Percentiles rank a stretch among this genome's conserved stretches.
phyloP scores from a whole-genome alignment of 2,113 vertebrate genomes.

The Riparia riparia region DNA sequence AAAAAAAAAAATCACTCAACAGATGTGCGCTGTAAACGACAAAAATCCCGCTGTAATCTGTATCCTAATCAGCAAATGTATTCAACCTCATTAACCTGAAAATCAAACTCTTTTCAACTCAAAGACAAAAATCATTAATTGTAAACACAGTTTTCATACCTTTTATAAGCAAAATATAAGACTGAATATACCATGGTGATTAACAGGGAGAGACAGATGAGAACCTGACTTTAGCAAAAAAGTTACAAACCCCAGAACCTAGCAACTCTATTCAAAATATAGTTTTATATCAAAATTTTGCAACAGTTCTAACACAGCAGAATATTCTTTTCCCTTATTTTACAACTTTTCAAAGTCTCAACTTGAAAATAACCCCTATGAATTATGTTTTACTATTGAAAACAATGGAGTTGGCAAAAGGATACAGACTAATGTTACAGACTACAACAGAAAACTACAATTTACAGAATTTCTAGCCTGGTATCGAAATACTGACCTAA shows the following conservation, averaged over 20 bases:
- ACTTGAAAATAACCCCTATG: background rate
- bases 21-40: accelerated
- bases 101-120: background rate
- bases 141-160: background rate
- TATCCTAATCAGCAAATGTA: background rate
- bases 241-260: background rate
- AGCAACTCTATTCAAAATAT: background rate
- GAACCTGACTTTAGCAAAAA: background rate
- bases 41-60: background rate
- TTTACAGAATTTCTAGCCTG: background rate
- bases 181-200: background rate
- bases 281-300: background rate
- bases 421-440: background rate
- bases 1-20: background rate
- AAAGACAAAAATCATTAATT: background rate
- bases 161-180: background rate
- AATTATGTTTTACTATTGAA: background rate
- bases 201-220: background rate
- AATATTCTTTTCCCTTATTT: background rate
- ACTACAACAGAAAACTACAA: background rate
- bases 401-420: background rate
- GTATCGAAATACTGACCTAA: background rate
- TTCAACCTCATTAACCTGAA: background rate
- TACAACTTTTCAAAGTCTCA: background rate
- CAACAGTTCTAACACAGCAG: background rate